Base-by-base conservation (phyloP, 2,888 invertebrate species). In the Chymomyza caudatula region DNA sequence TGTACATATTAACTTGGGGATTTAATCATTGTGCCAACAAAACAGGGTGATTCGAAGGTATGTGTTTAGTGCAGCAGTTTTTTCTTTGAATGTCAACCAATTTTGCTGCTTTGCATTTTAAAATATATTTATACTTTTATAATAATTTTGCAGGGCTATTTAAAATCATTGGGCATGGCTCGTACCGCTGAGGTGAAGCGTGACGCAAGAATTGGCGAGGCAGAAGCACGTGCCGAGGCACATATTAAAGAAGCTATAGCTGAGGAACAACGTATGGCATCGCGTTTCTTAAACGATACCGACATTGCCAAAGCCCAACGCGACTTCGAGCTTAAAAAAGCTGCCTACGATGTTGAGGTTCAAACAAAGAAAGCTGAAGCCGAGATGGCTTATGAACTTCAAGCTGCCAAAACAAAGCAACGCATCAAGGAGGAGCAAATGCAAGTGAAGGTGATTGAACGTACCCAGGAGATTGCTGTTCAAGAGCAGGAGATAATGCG, bases 221-320 rank as follows among this genome's bases (percentile, higher is more conserved):
- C 98, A 0, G 98, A 98, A 89, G 98, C 98, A 0, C 94, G 96
- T 60, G 94, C 95, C 61, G 98, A 98, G 88, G 96, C 98, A 0
- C 86, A 87, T 60, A 90, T 90, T 13, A 90, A 90, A 70, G 98
- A 98, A 91, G 98, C 98, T 0, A 95, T 97, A 88, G 98, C 98
- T 0, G 98, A 98, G 89, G 98, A 98, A 90, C 97, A 98, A 89
- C 93, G 98, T 56, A 97, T 98, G 97, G 97, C 98, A 0, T 93
- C 98, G 0, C 94, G 97, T 69, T 97, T 97, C 90, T 91, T 96
- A 17, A 99, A 99, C 91, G 98, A 99, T 89, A 97, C 98, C 0
- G 98, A 98, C 90, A 98, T 99, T 67, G 98, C 98, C 1, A 98
- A 98, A 90, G 97, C 98, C 0, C 96, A 97, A 89, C 92, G 98